These are phyloP conservation scores for Malthinus seriepunctatus DNA, from an alignment of 2,888 invertebrate genomes.

Conservation along the genomic window DNA sequence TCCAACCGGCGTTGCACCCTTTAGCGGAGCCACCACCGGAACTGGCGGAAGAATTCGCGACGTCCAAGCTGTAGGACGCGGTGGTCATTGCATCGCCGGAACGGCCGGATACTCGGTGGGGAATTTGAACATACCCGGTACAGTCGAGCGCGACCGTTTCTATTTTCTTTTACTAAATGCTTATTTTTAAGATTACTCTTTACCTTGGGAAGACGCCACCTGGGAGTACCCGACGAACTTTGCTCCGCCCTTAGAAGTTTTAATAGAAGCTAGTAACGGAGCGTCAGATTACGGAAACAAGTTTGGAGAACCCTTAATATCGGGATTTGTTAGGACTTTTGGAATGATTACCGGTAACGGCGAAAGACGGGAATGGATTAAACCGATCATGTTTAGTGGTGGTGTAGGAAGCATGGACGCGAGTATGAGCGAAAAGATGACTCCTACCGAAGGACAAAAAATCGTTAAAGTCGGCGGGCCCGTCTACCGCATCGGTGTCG, in stretches of 20 bases:
- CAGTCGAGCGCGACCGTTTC: neutral
- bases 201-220: slow-evolving; percentile 83
- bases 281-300: slow-evolving; percentile 99
- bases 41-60: slow-evolving; percentile 96
- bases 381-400: slow-evolving; percentile 99
- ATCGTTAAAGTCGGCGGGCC: slow-evolving; percentile 97
- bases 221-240: slow-evolving; percentile 86
- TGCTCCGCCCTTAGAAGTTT: slow-evolving; percentile 85
- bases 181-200: slow-evolving; percentile 68
- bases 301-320: slow-evolving; percentile 94
- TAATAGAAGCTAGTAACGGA: slow-evolving; percentile 95
- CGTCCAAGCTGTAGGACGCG: slow-evolving; percentile 93
- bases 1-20: slow-evolving; percentile 96
- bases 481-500: slow-evolving; percentile 96
- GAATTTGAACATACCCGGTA: slow-evolving; percentile 86
- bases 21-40: slow-evolving; percentile 97
- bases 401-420: slow-evolving; percentile 92
- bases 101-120: slow-evolving; percentile 97
- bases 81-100: slow-evolving; percentile 92
- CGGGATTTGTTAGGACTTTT: slow-evolving; percentile 90
- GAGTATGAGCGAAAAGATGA: slow-evolving; percentile 75
- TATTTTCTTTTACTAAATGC: neutral
- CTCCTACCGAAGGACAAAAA: slow-evolving; percentile 81
- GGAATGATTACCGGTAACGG: slow-evolving; percentile 69
- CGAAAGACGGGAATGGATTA: slow-evolving; percentile 86